A percentile compares a stretch with the other conserved stretches of the same genome.
Evolutionary conservation across 2,888 invertebrate genomes (phyloP).

Genomic region (Willowsia nigromaculata): DNA sequence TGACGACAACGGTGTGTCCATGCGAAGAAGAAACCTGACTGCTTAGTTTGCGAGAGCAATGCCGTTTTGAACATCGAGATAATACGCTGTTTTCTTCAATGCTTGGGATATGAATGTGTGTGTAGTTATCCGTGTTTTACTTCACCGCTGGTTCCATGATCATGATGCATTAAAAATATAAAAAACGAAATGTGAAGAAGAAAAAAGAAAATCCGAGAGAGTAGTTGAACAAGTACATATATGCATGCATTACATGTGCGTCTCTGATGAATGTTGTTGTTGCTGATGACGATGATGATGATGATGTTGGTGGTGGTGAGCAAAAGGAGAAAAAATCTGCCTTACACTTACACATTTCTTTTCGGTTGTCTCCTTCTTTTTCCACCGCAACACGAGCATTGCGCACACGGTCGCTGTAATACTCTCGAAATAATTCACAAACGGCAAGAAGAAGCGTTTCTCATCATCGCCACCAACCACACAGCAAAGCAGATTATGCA

Average conservation of each 20-base stretch:
- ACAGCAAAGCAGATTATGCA: constrained; percentile 36
- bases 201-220: constrained; percentile 45
- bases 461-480: constrained; percentile 31
- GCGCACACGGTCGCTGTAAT: constrained; percentile 31
- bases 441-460: constrained; percentile 2
- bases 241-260: constrained; percentile 32
- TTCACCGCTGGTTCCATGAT: constrained; percentile 44
- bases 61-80: not conserved
- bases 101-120: not conserved
- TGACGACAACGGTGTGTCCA: constrained; percentile 1
- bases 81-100: not conserved
- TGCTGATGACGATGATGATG: constrained; percentile 10
- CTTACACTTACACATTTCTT: constrained; percentile 56
- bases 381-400: constrained; percentile 43
- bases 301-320: not conserved
- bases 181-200: not conserved
- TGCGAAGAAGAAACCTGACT: constrained; percentile 22
- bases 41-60: not conserved
- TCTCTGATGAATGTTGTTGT: constrained; percentile 32
- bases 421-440: constrained; percentile 25
- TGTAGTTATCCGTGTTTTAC: constrained; percentile 37
- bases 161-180: constrained; percentile 37
- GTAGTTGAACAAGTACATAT: constrained; percentile 47
- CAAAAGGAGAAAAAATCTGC: constrained; percentile 53
- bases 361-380: constrained; percentile 65